Evolutionary conservation across 2,888 invertebrate species (phyloP), one percentile per base, ranked within the genome.

Genomic region (Ischnus inquisitorius): DNA sequence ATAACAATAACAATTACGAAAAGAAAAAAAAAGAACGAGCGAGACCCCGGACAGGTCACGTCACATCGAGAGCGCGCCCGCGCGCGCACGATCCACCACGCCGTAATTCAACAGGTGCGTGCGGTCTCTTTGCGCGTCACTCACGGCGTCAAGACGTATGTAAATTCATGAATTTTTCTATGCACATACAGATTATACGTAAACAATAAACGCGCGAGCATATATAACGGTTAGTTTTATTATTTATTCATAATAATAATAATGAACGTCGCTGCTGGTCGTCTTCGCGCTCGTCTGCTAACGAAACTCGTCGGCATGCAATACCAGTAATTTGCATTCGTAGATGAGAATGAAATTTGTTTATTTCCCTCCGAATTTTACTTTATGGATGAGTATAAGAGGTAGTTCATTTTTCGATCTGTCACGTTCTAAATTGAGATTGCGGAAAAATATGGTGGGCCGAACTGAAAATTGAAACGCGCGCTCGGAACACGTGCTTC

Each of bases 101-200:
- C 67, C 81, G 82, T 85, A 83, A 87, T 84, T 89, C 87, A 89
- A 89, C 89, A 89, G 89, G 89, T 89, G 89, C 86, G 86, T 83
- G 87, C 82, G 82, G 83, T 88, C 85, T 85, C 86, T 86, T 72
- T 67, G 68, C 69, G 82, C 87, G 84, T 85, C 86, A 78, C 68
- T 81, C 84, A 43, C 25, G 64, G 48, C 71, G 54, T 65, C 60
- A 76, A 85, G 85, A 87, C 85, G 85, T 85, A 88, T 87, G 86
- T 87, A 86, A 86, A 87, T 86, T 85, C 82, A 87, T 84, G 85
- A 84, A 80, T 84, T 79, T 67, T 71, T 65, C 34, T 68, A 71
- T 72, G 76, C 72, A 62, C 57, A 43, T 41, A 65, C 64, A 43
- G 67, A 72, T 64, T 67, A 82, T 75, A 46, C 84, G 48, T 62